These are phyloP conservation scores for Tubulanus polymorphus DNA, from an alignment of 2,888 invertebrate genomes.

Conservation along the genomic window DNA sequence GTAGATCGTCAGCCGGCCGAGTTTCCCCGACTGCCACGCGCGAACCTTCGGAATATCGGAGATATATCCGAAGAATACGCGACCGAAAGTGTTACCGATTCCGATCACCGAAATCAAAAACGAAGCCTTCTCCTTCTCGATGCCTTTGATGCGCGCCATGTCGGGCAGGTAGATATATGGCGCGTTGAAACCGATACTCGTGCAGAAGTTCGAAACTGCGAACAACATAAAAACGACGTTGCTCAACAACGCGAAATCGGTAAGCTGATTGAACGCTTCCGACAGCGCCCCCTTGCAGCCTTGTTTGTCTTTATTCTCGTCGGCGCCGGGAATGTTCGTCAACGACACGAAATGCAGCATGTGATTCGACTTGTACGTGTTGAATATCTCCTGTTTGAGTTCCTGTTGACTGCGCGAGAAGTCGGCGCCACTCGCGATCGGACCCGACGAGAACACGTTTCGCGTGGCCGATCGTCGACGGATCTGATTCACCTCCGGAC, in stretches of 20 bases:
- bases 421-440: slow-evolving; percentile 49
- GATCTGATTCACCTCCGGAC: neutral
- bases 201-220: slow-evolving; percentile 83
- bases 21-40: slow-evolving; percentile 68
- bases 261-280: slow-evolving; percentile 59
- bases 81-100: slow-evolving; percentile 85
- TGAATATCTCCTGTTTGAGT: slow-evolving; percentile 60
- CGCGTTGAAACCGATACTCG: slow-evolving; percentile 88
- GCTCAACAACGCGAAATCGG: slow-evolving; percentile 78
- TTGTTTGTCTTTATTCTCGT: slow-evolving; percentile 36
- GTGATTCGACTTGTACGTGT: slow-evolving; percentile 49
- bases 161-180: slow-evolving; percentile 84
- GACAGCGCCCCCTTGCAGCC: slow-evolving; percentile 25
- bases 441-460: slow-evolving; percentile 50
- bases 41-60: slow-evolving; percentile 29
- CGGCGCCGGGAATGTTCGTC: slow-evolving; percentile 32
- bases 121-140: slow-evolving; percentile 56
- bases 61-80: slow-evolving; percentile 62
- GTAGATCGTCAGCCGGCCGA: slow-evolving; percentile 82
- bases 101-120: slow-evolving; percentile 84
- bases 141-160: slow-evolving; percentile 58
- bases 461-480: neutral
- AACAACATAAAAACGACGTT: slow-evolving; percentile 85
- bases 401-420: slow-evolving; percentile 67
- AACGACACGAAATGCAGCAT: slow-evolving; percentile 47